Percentiles rank a stretch among this genome's conserved stretches.
Conservation (phyloP, 2,113 vertebrate species). For the Calyptommatus sinebrachiatus region DNA sequence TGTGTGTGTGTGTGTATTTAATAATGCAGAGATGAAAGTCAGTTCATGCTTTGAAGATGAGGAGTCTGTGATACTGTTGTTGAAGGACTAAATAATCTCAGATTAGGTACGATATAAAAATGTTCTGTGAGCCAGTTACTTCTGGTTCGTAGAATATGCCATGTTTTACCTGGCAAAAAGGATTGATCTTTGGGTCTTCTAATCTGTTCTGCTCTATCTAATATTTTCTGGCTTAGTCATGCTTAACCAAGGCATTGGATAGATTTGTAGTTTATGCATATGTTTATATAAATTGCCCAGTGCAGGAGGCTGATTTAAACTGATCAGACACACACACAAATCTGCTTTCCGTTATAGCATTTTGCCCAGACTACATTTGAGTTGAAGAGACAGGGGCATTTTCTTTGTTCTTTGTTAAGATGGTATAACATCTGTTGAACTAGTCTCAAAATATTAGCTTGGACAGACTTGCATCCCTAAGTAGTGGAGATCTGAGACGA, state of each 20-base stretch:
- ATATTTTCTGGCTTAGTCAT: background rate
- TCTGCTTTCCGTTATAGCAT: background rate
- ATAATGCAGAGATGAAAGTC: background rate
- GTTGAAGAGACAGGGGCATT: background rate
- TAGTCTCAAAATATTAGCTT: background rate
- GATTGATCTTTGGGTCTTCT: background rate
- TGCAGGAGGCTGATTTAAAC: background rate
- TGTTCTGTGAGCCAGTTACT: slow-evolving; percentile 5
- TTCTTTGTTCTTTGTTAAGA: background rate
- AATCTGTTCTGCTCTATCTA: background rate
- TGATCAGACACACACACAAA: background rate
- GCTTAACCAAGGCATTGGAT: background rate
- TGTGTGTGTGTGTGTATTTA: no score
- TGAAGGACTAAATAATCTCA: slow-evolving; percentile 15
- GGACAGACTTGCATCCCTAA: background rate
- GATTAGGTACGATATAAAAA: slow-evolving; percentile 19
- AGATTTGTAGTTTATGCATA: background rate
- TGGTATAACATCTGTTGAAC: background rate
- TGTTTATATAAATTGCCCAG: background rate
- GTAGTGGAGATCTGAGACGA: no score
- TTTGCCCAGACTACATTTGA: background rate
- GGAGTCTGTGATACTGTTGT: slow-evolving; percentile 1
- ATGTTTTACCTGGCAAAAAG: slow-evolving; percentile 8
- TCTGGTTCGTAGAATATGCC: background rate
- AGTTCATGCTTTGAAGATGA: background rate